Evolutionary conservation across 2,888 invertebrate genomes (phyloP).

Genomic region (Tenthredo scrophulariae): DNA sequence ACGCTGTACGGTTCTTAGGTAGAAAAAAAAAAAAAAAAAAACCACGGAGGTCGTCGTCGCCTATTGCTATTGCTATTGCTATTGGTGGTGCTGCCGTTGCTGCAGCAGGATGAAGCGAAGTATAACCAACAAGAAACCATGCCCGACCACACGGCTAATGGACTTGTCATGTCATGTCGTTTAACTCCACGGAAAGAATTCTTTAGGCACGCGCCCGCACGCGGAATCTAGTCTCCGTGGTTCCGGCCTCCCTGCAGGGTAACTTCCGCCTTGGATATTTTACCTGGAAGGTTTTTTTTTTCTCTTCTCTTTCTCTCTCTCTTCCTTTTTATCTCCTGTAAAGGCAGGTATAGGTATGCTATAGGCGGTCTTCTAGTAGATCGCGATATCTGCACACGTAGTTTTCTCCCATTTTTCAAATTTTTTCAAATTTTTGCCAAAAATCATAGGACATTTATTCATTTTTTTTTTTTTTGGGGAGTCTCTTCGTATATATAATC

Average conservation of each 20-base stretch:
- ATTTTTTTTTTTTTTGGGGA: background rate
- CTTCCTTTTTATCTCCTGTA: background rate
- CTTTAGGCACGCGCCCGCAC: constrained; percentile 74
- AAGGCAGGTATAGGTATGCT: background rate
- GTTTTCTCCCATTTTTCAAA: background rate
- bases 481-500: no score
- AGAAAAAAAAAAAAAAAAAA: background rate
- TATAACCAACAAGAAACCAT: background rate
- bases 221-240: constrained; percentile 58
- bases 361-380: background rate
- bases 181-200: constrained; percentile 54
- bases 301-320: background rate
- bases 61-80: background rate
- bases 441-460: background rate
- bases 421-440: background rate
- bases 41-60: constrained; percentile 13
- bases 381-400: background rate
- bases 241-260: constrained; percentile 60
- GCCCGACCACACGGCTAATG: constrained; percentile 64
- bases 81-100: background rate
- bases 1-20: background rate
- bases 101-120: constrained; percentile 16
- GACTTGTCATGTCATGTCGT: constrained; percentile 69
- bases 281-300: constrained; percentile 15
- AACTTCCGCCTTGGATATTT: constrained; percentile 65